Evolutionary conservation across 2,797 vertebrate genomes (phyloP).

Genomic region (Brotogeris chrysoptera): DNA sequence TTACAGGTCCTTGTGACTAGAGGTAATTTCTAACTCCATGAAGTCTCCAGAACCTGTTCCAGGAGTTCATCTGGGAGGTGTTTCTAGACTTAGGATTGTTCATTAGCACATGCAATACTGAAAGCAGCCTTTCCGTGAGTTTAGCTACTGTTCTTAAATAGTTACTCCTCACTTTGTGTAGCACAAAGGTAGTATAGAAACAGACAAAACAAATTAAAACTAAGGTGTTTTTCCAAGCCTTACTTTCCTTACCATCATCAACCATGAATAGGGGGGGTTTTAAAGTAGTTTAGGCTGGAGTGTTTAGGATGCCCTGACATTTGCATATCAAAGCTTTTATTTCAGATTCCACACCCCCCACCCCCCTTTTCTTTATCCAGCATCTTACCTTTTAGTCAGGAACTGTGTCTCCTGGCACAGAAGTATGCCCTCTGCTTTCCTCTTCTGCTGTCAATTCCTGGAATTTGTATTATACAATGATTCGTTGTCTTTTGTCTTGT

Average conservation of each 20-base stretch:
- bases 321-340: not conserved
- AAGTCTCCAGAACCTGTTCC: not conserved
- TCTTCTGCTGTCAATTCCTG: not conserved
- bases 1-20: not conserved
- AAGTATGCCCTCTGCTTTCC: not conserved
- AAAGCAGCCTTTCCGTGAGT: not conserved
- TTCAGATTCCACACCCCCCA: not conserved
- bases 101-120: not conserved
- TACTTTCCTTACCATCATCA: not conserved
- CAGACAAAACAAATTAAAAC: not conserved
- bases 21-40: not conserved
- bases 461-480: not conserved
- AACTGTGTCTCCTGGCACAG: not conserved
- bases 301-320: not conserved
- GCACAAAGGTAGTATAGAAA: not conserved
- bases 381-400: not conserved
- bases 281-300: not conserved
- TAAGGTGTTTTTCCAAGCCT: not conserved
- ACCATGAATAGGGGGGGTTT: not conserved
- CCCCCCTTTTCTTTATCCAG: not conserved
- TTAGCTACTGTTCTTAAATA: not conserved
- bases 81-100: not conserved
- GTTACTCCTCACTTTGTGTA: not conserved
- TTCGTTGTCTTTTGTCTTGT: not conserved
- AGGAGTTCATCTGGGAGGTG: not conserved